A percentile compares a stretch with the other conserved stretches of the same genome.
Evolutionary conservation across 2,797 vertebrate species (phyloP).

Genomic region (Argyrosomus regius): DNA sequence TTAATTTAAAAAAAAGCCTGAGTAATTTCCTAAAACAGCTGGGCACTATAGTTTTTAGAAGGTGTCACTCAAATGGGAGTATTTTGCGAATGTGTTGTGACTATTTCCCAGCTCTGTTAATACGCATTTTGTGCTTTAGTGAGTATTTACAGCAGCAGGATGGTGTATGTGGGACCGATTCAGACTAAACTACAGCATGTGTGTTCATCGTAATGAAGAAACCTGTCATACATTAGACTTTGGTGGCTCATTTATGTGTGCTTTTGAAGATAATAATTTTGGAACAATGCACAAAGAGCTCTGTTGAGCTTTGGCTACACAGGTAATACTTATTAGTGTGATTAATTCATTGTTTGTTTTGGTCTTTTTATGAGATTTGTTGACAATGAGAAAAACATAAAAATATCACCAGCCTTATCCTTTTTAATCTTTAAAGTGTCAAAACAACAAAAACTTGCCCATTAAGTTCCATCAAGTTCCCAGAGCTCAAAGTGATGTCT

Average conservation of each 20-base stretch:
- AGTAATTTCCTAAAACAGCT: no score
- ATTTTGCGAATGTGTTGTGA: background rate
- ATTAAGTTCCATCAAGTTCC: background rate
- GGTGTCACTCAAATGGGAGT: background rate
- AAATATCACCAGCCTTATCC: background rate
- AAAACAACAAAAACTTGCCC: background rate
- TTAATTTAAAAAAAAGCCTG: background rate
- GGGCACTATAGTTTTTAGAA: background rate
- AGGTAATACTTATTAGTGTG: background rate
- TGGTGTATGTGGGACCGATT: background rate
- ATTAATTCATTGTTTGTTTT: background rate
- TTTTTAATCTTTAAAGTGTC: constrained; percentile 2
- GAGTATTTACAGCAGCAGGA: background rate
- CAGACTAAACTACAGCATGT: background rate
- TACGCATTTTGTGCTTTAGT: background rate
- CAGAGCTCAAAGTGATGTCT: background rate
- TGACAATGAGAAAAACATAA: background rate
- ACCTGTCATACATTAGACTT: no score
- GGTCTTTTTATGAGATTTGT: background rate
- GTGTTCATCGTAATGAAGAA: no score
- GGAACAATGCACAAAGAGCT: background rate
- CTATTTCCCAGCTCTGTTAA: background rate
- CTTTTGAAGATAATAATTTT: background rate
- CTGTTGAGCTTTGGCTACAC: background rate
- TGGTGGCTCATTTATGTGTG: background rate